Evolutionary conservation across 2,113 vertebrate species (phyloP), one percentile per base, ranked within the genome.

Genomic region (Suricata suricatta): DNA sequence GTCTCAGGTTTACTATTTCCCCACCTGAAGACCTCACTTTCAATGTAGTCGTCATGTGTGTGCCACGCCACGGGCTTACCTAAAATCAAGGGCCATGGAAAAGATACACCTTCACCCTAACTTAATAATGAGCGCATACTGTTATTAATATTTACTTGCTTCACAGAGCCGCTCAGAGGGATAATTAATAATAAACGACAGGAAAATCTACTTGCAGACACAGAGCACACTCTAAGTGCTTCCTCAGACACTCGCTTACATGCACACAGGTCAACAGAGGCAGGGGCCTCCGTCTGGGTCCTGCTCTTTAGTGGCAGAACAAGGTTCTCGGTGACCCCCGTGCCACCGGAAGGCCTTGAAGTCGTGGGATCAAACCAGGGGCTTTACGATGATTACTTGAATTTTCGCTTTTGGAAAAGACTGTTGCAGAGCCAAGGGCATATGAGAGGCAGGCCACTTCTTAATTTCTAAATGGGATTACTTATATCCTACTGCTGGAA

Each of bases 141-240:
- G 74, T 95, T 87, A 96, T 79, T 96, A 95, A 92, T 92, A 89
- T 93, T 97, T 86, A 96, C 95, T 74, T 31, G 83, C 31, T 84
- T 93, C 60, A n/a, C 41, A 86, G 50, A 35, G 66, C 86, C 33
- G 77, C 85, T 84, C 76, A 25, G 80, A 88, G 90, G 80, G 90
- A 35, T 81, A 68, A 83, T 97, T 87, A 95, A 86, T 84, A 94
- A 95, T 66, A 95, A 82, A 93, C 4, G 52, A 97, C 31, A 60
- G 76, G 50, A 81, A 90, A 83, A 74, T n/a, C 80, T 88, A 84
- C 88, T 88, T 27, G 88, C 21, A 96, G 95, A 72, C 7, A 82
- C 38, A 66, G 23, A 69, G 71, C 38, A 38, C 10, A 23, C 12
- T 25, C 12, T 27, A 14, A 54, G 60, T 12, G 82, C 68, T 82